Percentiles rank a stretch among this genome's conserved stretches.
These are phyloP conservation scores for Calameuta idolon DNA, from an alignment of 2,888 invertebrate genomes.

Conservation along the genomic window DNA sequence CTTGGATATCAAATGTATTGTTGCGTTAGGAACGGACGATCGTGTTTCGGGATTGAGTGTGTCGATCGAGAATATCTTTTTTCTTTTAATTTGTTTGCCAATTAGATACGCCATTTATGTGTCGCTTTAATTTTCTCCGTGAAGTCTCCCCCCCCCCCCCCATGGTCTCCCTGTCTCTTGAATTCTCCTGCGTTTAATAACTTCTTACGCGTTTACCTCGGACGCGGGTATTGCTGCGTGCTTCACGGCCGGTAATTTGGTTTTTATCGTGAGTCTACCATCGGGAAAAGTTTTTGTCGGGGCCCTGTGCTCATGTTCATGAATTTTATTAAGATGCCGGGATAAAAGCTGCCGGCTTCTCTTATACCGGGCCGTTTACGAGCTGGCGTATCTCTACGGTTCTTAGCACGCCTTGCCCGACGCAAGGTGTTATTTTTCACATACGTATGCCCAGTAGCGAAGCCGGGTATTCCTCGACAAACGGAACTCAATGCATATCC, in stretches of 20 bases:
- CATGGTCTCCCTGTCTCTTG: neutral
- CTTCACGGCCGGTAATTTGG: slow-evolving; percentile 52
- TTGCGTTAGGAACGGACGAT: too few relatives aligned
- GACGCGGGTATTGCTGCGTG: neutral
- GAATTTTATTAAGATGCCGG: slow-evolving; percentile 60
- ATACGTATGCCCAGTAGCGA: too few relatives aligned
- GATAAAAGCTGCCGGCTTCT: slow-evolving; percentile 45
- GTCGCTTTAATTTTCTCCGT: too few relatives aligned
- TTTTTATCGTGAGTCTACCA: slow-evolving; percentile 59
- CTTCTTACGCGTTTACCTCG: slow-evolving; percentile 3
- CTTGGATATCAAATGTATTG: too few relatives aligned
- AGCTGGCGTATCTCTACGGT: slow-evolving; percentile 22
- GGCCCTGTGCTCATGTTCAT: slow-evolving; percentile 54
- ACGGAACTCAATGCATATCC: too few relatives aligned
- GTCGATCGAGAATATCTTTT: neutral
- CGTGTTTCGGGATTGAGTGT: too few relatives aligned
- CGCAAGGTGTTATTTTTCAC: too few relatives aligned
- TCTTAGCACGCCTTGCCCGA: slow-evolving; percentile 13
- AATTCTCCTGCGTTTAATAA: neutral
- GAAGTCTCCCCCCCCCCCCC: too few relatives aligned
- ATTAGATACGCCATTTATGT: slow-evolving; percentile 1
- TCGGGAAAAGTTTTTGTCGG: slow-evolving; percentile 58
- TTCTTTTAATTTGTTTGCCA: slow-evolving; percentile 1
- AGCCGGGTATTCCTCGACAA: too few relatives aligned
- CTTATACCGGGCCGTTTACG: slow-evolving; percentile 11